These are phyloP conservation scores for Gymnocypris eckloni DNA, from an alignment of 2,797 vertebrate genomes.

Conservation along the genomic window DNA sequence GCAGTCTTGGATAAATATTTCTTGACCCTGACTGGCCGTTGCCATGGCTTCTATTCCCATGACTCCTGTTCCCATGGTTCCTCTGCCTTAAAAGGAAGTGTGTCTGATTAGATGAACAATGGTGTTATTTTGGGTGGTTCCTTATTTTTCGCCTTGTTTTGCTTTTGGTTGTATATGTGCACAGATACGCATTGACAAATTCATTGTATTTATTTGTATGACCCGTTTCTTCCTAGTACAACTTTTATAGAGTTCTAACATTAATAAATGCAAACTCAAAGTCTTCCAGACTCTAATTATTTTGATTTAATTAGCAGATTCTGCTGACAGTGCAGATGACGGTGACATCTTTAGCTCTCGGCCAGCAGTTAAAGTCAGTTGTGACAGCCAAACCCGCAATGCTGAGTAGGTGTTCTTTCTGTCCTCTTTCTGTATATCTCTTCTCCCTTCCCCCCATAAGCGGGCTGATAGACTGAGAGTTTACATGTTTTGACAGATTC, in stretches of 20 bases:
- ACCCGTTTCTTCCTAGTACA: neutral
- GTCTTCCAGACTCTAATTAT: neutral
- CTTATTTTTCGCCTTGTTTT: constrained; percentile 54
- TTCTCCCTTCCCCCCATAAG: constrained; percentile 20
- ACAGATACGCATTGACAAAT: neutral
- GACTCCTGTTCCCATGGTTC: constrained; percentile 52
- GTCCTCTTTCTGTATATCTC: constrained; percentile 15
- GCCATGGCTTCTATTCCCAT: constrained; percentile 58
- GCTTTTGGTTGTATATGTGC: constrained; percentile 43
- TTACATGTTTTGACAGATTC: constrained; percentile 54
- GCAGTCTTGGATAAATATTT: constrained; percentile 48
- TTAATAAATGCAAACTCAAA: neutral
- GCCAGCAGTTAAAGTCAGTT: constrained; percentile 7
- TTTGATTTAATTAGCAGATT: constrained; percentile 5
- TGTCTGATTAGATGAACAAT: constrained; percentile 67
- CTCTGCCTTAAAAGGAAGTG: constrained; percentile 63
- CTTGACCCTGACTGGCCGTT: constrained; percentile 58
- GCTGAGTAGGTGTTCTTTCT: constrained; percentile 33
- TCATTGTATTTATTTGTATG: neutral
- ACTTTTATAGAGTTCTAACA: neutral
- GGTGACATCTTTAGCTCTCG: neutral
- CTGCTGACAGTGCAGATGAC: neutral
- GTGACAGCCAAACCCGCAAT: neutral
- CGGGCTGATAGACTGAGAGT: constrained; percentile 34
- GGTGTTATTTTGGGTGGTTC: constrained; percentile 66